Percentiles rank a stretch among this genome's conserved stretches.
Evolutionary conservation across 2,113 vertebrate genomes (phyloP).

Genomic region (Anarhynchus alexandrinus): DNA sequence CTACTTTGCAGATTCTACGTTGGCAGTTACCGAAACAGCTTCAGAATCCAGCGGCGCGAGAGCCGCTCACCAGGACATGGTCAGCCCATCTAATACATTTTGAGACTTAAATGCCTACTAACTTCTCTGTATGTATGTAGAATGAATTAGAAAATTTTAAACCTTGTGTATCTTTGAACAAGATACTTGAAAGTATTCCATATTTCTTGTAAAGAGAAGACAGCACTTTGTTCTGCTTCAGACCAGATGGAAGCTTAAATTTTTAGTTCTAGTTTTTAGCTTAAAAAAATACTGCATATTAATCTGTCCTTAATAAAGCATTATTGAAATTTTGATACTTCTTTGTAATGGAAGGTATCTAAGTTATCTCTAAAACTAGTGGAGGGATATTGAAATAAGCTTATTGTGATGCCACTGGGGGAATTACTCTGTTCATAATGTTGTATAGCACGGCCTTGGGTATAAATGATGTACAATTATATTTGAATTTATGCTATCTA

Average conservation of each 20-base stretch:
- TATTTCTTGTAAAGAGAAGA: constrained; percentile 75
- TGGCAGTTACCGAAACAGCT: background rate
- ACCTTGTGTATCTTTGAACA: constrained; percentile 28
- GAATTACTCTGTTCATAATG: constrained; percentile 51
- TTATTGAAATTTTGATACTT: constrained; percentile 61
- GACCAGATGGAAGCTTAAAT: constrained; percentile 51
- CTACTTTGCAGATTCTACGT: constrained; percentile 33
- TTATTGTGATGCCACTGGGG: constrained; percentile 47
- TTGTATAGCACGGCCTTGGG: constrained; percentile 23
- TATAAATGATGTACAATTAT: constrained; percentile 68
- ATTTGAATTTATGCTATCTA: constrained; percentile 47
- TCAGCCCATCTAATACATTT: background rate
- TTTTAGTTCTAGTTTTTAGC: constrained; percentile 47
- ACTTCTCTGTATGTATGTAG: constrained; percentile 58
- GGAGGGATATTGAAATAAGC: constrained; percentile 18
- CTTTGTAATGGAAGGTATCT: constrained; percentile 37
- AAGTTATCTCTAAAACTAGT: constrained; percentile 1
- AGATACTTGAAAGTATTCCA: constrained; percentile 70
- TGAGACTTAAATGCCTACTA: constrained; percentile 46
- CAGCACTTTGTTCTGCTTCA: constrained; percentile 79
- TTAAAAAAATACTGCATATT: constrained; percentile 41
- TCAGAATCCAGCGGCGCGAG: background rate
- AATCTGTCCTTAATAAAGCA: constrained; percentile 76
- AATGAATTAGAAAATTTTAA: constrained; percentile 29
- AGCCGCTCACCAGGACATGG: background rate